Conservation (phyloP, 2,797 vertebrate genomes). For the Falco concolor region DNA sequence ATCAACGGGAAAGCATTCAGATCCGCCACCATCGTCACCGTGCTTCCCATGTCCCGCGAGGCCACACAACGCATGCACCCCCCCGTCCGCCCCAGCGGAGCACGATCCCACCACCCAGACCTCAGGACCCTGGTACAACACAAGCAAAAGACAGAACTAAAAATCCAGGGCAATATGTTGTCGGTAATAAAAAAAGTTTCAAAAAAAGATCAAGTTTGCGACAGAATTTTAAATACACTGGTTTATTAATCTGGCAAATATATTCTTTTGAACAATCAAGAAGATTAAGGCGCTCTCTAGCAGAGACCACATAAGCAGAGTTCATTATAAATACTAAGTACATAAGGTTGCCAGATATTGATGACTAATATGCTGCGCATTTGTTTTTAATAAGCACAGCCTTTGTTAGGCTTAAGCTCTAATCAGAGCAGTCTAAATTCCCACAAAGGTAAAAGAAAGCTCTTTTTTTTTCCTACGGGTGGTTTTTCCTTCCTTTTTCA, state of each 20-base stretch:
- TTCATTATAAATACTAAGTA: neutral
- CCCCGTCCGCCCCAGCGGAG: neutral
- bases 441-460: neutral
- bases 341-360: neutral
- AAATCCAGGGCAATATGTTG: neutral
- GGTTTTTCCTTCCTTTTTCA: neutral
- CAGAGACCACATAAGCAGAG: neutral
- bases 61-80: too few species aligned
- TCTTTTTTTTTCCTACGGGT: neutral
- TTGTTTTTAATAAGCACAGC: neutral
- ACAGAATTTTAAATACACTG: neutral
- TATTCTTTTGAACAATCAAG: neutral
- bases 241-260: neutral
- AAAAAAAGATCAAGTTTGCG: neutral
- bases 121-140: neutral
- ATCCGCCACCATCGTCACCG: neutral
- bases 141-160: neutral
- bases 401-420: neutral
- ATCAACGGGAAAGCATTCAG: neutral
- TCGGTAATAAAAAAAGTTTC: neutral
- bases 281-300: neutral
- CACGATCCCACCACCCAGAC: fast-evolving
- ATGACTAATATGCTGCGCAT: neutral
- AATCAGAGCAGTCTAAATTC: neutral
- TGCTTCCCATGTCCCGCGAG: neutral